Evolutionary conservation across 2,113 vertebrate genomes (phyloP).

Genomic region (Tachycineta bicolor): DNA sequence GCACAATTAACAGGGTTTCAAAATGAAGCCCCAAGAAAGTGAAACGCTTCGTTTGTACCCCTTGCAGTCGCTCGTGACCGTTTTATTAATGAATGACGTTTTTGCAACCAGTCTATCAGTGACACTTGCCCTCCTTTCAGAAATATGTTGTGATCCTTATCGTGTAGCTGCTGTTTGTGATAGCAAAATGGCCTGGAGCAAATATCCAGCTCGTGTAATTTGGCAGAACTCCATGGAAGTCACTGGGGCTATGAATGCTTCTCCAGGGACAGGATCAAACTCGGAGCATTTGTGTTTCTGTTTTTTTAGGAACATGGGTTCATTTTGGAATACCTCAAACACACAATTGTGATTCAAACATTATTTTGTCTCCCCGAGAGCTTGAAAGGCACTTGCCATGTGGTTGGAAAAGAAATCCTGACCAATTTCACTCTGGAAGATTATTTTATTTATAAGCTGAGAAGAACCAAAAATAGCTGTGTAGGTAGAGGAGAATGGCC

Average conservation of each 20-base stretch:
- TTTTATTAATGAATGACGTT: neutral
- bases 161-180: neutral
- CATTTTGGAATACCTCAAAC: neutral
- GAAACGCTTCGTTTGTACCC: neutral
- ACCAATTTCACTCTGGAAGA: neutral
- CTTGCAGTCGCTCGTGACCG: neutral
- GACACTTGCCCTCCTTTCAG: neutral
- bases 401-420: neutral
- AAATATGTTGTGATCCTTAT: conserved; percentile 14
- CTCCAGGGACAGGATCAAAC: neutral
- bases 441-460: neutral
- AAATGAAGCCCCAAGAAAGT: neutral
- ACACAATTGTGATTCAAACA: neutral
- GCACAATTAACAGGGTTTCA: neutral
- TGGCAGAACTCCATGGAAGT: neutral
- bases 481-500: neutral
- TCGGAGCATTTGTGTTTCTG: neutral
- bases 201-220: neutral
- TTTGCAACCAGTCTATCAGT: neutral
- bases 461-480: neutral
- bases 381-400: neutral
- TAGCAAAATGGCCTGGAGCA: neutral
- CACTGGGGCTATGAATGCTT: neutral
- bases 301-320: neutral
- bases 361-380: neutral